These are phyloP conservation scores for Apotomis turbidana DNA, from an alignment of 2,888 invertebrate genomes.

Conservation along the genomic window DNA sequence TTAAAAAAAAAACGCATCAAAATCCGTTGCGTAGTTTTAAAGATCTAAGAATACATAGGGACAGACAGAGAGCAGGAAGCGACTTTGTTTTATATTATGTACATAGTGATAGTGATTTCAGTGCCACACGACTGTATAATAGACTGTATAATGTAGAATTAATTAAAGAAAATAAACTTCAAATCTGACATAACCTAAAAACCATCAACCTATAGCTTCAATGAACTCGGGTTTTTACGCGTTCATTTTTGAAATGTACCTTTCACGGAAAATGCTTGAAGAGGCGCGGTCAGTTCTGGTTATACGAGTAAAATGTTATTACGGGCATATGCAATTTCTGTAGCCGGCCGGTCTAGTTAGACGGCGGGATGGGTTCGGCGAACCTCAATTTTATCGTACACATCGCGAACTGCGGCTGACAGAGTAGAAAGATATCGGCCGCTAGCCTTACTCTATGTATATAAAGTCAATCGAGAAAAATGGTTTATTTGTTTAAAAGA, in stretches of 20 bases:
- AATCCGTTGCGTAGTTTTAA: no score
- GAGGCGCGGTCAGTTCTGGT: conserved; percentile 28
- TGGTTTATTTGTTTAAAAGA: background rate
- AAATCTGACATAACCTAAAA: background rate
- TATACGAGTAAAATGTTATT: conserved; percentile 37
- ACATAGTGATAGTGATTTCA: no score
- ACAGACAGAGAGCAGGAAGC: no score
- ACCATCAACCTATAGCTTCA: background rate
- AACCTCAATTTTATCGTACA: conserved; percentile 20
- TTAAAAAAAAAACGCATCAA: no score
- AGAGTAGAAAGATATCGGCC: conserved; percentile 9
- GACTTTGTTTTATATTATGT: no score
- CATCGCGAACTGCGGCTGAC: conserved; percentile 19
- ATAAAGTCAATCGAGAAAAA: background rate
- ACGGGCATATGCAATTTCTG: conserved; percentile 41
- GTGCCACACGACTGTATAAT: no score
- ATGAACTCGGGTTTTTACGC: background rate
- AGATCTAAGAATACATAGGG: no score
- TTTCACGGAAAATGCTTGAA: conserved; percentile 16
- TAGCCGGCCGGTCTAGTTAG: conserved; percentile 24
- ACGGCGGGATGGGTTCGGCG: background rate
- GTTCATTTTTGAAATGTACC: background rate
- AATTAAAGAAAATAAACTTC: no score
- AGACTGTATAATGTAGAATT: no score
- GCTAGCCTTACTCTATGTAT: background rate